Evolutionary conservation across 2,797 vertebrate genomes (phyloP), one percentile per base, ranked within the genome.

Genomic region (Coregonus sp.): DNA sequence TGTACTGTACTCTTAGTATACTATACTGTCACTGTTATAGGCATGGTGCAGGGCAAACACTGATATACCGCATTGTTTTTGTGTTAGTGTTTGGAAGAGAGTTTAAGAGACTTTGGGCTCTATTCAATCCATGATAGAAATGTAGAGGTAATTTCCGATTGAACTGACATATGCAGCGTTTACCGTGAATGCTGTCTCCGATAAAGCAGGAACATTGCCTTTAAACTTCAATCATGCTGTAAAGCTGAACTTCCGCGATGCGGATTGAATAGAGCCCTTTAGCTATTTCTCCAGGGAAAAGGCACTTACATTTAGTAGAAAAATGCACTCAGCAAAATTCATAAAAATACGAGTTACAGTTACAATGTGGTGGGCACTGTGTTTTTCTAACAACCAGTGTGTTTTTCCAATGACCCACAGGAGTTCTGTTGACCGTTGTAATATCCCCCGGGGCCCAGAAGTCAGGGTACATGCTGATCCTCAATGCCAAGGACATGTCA

Each of bases 401-500:
- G 15, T 5, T 74, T 35, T 37, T 69, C 35, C 35, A 20, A 63
- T 25, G 12, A 12, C 56, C 6, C 31, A 61, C 82, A 95, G 98
- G 98, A 59, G 92, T 98, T 4, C 81, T 99, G 79, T 86, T 99
- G 88, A 97, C 96, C 75, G 96, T 98, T 9, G 96, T 98, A 52
- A 91, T 96, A 31, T 96, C 93, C 74, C 97, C 98, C 0, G 97
- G 96, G 1, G 77, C 96, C 67, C 96, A 96, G 80, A 97, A 95
- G 83, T 96, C 98, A 0, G 96, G 94, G 1, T 99, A 93, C 86
- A 95, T 98, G 80, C 94, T 99, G 80, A 95, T 99, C 87, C 93
- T 99, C 79, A 97, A 95, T 0, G 97, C 98, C 85, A 99, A 97
- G 88, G 97, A 99, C 88, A 95, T 99, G 92, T 98, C 96, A 0